Evolutionary conservation across 92 coral and sea anemone genomes (phyloP).

Genomic region (Phenganax stokvisi): DNA sequence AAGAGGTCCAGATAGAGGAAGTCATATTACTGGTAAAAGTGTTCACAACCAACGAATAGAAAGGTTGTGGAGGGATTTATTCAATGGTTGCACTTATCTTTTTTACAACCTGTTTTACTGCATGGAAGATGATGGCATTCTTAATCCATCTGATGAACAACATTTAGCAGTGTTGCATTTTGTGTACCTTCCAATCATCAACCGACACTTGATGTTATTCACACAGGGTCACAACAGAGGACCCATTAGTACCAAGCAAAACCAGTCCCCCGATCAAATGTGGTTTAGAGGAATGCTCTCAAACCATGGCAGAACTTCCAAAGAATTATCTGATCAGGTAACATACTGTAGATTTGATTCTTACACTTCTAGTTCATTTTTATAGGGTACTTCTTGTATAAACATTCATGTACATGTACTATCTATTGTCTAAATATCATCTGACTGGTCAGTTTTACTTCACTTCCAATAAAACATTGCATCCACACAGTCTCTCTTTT

Average conservation of each 20-base stretch:
- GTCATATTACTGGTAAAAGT: no score
- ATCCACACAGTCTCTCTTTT: not conserved
- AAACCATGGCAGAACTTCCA: constrained; percentile 23
- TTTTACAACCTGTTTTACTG: not conserved
- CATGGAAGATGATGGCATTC: not conserved
- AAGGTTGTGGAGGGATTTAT: not conserved
- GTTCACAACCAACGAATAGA: no score
- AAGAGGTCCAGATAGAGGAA: constrained; percentile 41
- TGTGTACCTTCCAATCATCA: not conserved
- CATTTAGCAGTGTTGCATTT: not conserved
- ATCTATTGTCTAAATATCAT: not conserved
- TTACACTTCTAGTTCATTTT: constrained; percentile 1
- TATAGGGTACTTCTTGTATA: not conserved
- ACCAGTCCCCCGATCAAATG: constrained; percentile 6
- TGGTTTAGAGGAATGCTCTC: constrained; percentile 27
- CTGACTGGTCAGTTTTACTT: not conserved
- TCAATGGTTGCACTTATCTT: not conserved
- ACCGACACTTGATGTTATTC: not conserved
- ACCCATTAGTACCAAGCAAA: not conserved
- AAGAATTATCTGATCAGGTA: constrained; percentile 29
- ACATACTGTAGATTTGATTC: not conserved
- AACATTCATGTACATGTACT: not conserved
- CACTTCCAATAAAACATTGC: not conserved
- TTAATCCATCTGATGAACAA: not conserved
- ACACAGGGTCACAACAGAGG: not conserved